Percentiles rank a stretch among this genome's conserved stretches.
These are phyloP conservation scores for Ditylenchus dipsaci DNA, from an alignment of 1,140 invertebrate species.

Conservation along the genomic window DNA sequence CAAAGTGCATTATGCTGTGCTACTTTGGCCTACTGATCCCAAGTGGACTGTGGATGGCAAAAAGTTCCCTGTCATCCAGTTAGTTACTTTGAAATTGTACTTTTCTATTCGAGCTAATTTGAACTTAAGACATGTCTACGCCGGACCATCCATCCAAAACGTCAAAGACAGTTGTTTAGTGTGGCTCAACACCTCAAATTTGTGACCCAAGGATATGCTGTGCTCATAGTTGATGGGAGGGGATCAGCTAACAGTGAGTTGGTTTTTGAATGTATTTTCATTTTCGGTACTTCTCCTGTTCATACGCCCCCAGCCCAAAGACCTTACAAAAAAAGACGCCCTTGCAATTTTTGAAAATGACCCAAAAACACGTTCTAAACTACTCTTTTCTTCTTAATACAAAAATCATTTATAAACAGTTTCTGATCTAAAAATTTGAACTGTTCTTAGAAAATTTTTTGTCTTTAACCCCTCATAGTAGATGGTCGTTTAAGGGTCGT, in stretches of 20 bases:
- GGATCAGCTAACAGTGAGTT: slow-evolving; percentile 87
- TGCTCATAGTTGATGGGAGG: slow-evolving; percentile 86
- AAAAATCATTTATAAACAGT: too few species aligned
- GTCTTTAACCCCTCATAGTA: too few species aligned
- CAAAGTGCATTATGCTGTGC: slow-evolving; percentile 71
- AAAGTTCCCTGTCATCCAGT: slow-evolving; percentile 62
- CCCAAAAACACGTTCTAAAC: too few species aligned
- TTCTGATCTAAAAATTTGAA: too few species aligned
- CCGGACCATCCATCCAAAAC: slow-evolving; percentile 61
- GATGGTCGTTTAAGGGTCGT: too few species aligned
- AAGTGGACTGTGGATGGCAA: slow-evolving; percentile 63
- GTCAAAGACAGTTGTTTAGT: slow-evolving; percentile 72
- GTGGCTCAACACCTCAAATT: slow-evolving; percentile 66
- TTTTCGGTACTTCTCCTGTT: too few species aligned
- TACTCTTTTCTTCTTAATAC: too few species aligned
- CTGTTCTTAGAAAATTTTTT: too few species aligned
- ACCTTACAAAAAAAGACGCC: too few species aligned
- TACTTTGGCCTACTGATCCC: slow-evolving; percentile 69
- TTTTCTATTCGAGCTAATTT: not conserved
- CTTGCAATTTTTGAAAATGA: too few species aligned
- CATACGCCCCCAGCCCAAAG: too few species aligned
- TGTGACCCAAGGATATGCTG: slow-evolving; percentile 89
- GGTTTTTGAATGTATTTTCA: too few species aligned
- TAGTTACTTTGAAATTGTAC: not conserved
- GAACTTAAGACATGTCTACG: slow-evolving; percentile 68